Evolutionary conservation across 1,140 invertebrate species (phyloP).

Genomic region (Leptoteleia sp.): DNA sequence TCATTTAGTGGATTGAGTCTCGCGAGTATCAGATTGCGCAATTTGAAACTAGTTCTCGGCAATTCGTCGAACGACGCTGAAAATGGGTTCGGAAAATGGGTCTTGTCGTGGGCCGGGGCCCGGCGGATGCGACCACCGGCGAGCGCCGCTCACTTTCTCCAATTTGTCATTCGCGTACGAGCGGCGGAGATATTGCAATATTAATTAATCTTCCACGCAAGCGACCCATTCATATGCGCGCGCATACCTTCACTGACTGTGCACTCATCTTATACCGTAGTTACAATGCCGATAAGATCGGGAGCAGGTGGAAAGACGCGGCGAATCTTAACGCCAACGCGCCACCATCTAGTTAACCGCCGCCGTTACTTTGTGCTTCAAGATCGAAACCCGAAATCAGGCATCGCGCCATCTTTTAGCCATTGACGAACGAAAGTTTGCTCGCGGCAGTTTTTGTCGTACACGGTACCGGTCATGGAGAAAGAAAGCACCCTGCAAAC

Average conservation of each 20-base stretch:
- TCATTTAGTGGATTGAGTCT: too few species aligned
- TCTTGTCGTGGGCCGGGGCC: slow-evolving; percentile 67
- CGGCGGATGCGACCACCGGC: slow-evolving; percentile 60
- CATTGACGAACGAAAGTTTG: slow-evolving; percentile 12
- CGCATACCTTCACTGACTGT: slow-evolving; percentile 19
- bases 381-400: slow-evolving; percentile 11
- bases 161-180: slow-evolving; percentile 72
- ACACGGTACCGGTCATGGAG: too few species aligned
- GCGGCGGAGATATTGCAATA: slow-evolving; percentile 69
- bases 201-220: slow-evolving; percentile 72
- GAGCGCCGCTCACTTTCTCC: slow-evolving; percentile 71
- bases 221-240: slow-evolving; percentile 61
- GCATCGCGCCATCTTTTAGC: slow-evolving; percentile 3
- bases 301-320: slow-evolving; percentile 68
- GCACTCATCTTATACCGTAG: slow-evolving; percentile 39
- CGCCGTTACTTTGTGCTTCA: slow-evolving; percentile 21
- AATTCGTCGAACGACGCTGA: slow-evolving; percentile 4
- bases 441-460: not conserved
- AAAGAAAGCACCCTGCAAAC: too few species aligned
- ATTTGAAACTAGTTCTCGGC: slow-evolving; percentile 41
- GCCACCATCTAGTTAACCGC: slow-evolving; percentile 14
- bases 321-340: slow-evolving; percentile 42
- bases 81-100: slow-evolving; percentile 32
- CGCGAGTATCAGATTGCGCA: slow-evolving; percentile 18
- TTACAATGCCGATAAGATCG: slow-evolving; percentile 67